phyloP scores from a whole-genome alignment of 2,113 vertebrate species.

The Muscicapa adusta region DNA sequence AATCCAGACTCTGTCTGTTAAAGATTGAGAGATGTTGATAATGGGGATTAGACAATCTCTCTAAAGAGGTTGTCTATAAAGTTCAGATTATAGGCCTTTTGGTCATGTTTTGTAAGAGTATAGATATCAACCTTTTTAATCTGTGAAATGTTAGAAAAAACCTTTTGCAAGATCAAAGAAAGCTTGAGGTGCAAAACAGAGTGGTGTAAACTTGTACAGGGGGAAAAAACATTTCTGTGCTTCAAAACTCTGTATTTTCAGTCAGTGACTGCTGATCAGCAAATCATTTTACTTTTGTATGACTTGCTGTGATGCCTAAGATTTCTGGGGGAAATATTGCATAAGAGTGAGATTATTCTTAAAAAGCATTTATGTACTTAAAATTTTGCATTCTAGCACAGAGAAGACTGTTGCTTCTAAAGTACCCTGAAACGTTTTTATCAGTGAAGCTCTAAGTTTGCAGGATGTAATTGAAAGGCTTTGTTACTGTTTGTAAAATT shows the following conservation, averaged over 20 bases:
- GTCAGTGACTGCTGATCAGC: background rate
- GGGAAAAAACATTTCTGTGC: accelerated
- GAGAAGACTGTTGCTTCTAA: background rate
- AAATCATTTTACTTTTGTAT: background rate
- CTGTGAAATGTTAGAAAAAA: background rate
- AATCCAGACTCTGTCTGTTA: background rate
- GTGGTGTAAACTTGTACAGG: background rate
- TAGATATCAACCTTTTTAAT: background rate
- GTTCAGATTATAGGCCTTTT: background rate
- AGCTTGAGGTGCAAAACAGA: background rate
- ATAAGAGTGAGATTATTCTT: background rate
- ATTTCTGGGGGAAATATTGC: background rate
- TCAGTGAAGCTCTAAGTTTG: background rate
- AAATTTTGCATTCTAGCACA: background rate
- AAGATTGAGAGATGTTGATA: background rate
- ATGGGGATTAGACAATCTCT: background rate
- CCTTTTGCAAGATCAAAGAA: background rate
- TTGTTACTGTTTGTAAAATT: background rate
- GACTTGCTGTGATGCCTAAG: background rate
- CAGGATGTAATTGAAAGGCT: background rate
- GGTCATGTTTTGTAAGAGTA: background rate
- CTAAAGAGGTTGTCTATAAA: background rate
- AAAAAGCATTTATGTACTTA: background rate
- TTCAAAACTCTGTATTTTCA: background rate
- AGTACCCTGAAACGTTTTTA: background rate